A percentile compares a stretch with the other conserved stretches of the same genome.
Evolutionary conservation across 2,888 invertebrate genomes (phyloP).

Genomic region (Cerastoderma edule): DNA sequence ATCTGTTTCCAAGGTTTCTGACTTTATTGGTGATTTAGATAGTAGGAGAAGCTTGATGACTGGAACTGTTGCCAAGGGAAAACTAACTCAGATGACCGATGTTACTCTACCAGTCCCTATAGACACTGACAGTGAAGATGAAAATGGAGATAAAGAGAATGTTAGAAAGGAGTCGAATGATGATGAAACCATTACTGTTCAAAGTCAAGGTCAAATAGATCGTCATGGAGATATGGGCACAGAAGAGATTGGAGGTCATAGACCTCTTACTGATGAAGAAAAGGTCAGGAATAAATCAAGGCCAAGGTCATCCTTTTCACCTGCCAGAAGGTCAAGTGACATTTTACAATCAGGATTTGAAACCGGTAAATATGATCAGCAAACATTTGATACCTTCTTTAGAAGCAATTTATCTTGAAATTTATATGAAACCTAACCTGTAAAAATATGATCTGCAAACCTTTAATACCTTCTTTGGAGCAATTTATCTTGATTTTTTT

Average conservation of each 20-base stretch:
- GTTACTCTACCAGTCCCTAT: conserved; percentile 19
- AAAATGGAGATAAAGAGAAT: conserved; percentile 13
- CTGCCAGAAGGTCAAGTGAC: neutral
- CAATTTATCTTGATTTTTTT: too few relatives aligned
- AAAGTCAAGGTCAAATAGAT: neutral
- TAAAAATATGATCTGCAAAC: too few relatives aligned
- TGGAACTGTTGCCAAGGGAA: conserved; percentile 21
- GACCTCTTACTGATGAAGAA: conserved; percentile 27
- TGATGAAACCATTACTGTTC: neutral
- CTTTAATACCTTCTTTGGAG: too few relatives aligned
- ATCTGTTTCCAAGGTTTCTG: conserved; percentile 9
- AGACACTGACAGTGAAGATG: conserved; percentile 33
- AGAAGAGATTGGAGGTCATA: neutral
- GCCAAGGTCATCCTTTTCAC: conserved; percentile 15
- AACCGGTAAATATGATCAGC: neutral
- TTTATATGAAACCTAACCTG: too few relatives aligned
- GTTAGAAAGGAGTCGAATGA: neutral
- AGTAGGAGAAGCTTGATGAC: conserved; percentile 15
- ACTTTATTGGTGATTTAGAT: conserved; percentile 11
- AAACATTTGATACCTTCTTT: too few relatives aligned
- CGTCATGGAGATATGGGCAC: neutral
- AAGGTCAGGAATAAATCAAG: conserved; percentile 24
- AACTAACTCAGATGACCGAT: conserved; percentile 19
- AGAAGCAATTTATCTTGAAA: too few relatives aligned
- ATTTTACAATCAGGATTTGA: conserved; percentile 12